Evolutionary conservation across 2,113 vertebrate genomes (phyloP), one percentile per base, ranked within the genome.

Genomic region (Phyllopteryx taeniolatus): DNA sequence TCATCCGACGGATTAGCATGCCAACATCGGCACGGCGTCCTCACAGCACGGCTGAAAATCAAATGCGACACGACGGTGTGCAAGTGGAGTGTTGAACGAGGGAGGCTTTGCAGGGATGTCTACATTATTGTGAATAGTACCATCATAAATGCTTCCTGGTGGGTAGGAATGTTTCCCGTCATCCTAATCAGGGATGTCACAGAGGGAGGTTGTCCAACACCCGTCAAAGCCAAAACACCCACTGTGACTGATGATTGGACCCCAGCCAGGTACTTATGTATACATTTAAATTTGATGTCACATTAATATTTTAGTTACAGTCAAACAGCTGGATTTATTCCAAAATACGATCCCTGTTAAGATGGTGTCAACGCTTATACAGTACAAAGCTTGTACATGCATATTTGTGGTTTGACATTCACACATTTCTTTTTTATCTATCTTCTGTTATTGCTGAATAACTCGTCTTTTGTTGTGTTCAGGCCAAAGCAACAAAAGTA

Each of bases 211-310:
- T 68, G 54, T 73, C 61, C 78, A 44, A 83, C 78, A 82, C 71
- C 79, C 76, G 76, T 84, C 82, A 80, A 66, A 70, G 44, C 67
- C 59, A 72, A 73, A 74, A 59, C 70, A 60, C 83, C 85, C 53
- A 78, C 85, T 82, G 84, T 44, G 88, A 68, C 81, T 75, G 49
- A 71, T 84, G 88, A 90, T 86, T 86, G 77, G 78, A 65, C 20
- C 14, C 9, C 62, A 46, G 42, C 62, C 62, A 43, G 39, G 19
- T 43, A 12, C 20, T 64, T 19, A n/a, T 63, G 61, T 42, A 20
- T 63, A 44, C 42, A 27, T 65, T 22, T 22, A 31, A 31, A 59
- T 59, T 4, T 59, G 56, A 59, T 7, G 53, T 56, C 2, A 22
- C 53, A 42, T 44, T 65, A n/a, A 64, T 44, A 65, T 65, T 44